Percentiles rank a stretch among this genome's conserved stretches.
Conservation (phyloP, 2,113 vertebrate genomes). For the Pongo pygmaeus region DNA sequence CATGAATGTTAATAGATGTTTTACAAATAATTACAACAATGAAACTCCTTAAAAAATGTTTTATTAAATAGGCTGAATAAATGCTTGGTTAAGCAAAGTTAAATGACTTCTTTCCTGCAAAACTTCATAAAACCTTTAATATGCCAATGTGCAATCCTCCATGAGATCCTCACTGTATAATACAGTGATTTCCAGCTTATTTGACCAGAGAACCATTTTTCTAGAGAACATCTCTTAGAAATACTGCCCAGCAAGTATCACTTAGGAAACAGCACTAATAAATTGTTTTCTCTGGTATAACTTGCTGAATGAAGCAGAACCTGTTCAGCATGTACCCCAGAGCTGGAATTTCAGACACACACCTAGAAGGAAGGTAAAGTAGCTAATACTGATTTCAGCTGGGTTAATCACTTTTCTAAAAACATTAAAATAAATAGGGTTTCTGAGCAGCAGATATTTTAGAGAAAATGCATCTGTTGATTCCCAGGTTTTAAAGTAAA, state of each 20-base stretch:
- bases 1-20: background rate
- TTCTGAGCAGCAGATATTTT: background rate
- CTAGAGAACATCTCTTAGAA: background rate
- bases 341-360: background rate
- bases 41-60: background rate
- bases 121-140: background rate
- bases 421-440: background rate
- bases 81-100: conserved; percentile 21
- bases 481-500: conserved; percentile 23
- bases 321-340: background rate
- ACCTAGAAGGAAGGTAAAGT: background rate
- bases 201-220: background rate
- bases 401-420: background rate
- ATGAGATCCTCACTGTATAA: background rate
- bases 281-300: background rate
- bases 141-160: background rate
- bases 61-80: background rate
- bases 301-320: background rate
- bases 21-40: background rate
- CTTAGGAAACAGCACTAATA: background rate
- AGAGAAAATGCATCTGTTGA: background rate
- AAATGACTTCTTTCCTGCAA: background rate
- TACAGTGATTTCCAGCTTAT: background rate
- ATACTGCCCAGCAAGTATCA: background rate
- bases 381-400: background rate